phyloP scores from a whole-genome alignment of 1,140 invertebrate genomes.

The Drosophila ercepeae region DNA sequence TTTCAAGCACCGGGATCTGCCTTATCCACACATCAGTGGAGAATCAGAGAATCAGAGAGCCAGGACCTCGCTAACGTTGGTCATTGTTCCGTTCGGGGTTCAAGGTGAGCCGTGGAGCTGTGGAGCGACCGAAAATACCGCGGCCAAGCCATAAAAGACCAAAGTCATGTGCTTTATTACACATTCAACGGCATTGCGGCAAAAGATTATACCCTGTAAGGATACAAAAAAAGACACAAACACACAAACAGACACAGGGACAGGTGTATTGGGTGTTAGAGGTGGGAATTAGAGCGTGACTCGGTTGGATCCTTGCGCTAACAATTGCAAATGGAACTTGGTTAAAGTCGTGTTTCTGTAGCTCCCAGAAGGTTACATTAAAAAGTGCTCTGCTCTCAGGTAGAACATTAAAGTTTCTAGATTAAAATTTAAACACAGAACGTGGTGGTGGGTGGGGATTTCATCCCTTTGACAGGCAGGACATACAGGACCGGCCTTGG shows the following conservation, averaged over 20 bases:
- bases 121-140: background rate
- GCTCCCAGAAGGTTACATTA: background rate
- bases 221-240: slow-evolving; percentile 5
- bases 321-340: slow-evolving; percentile 12
- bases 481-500: slow-evolving; percentile 10
- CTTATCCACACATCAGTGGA: slow-evolving; percentile 25
- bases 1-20: slow-evolving; percentile 3
- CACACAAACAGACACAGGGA: slow-evolving; percentile 1
- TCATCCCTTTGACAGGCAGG: slow-evolving; percentile 12
- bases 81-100: slow-evolving; percentile 35
- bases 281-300: slow-evolving; percentile 43
- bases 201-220: slow-evolving; percentile 50
- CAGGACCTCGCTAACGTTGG: slow-evolving; percentile 2
- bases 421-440: slow-evolving; percentile 1
- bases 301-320: slow-evolving; percentile 14
- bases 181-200: slow-evolving; percentile 78
- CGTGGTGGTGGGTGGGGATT: background rate
- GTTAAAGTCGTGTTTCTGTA: slow-evolving; percentile 1
- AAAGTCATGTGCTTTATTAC: slow-evolving; percentile 79
- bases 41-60: slow-evolving; percentile 3
- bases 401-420: background rate
- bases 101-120: slow-evolving; percentile 39
- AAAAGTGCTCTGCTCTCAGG: background rate
- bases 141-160: slow-evolving; percentile 59
- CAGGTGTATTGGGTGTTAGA: slow-evolving; percentile 32